These are phyloP conservation scores for Drosophila pallidifrons DNA, from an alignment of 1,140 invertebrate genomes.

Conservation along the genomic window DNA sequence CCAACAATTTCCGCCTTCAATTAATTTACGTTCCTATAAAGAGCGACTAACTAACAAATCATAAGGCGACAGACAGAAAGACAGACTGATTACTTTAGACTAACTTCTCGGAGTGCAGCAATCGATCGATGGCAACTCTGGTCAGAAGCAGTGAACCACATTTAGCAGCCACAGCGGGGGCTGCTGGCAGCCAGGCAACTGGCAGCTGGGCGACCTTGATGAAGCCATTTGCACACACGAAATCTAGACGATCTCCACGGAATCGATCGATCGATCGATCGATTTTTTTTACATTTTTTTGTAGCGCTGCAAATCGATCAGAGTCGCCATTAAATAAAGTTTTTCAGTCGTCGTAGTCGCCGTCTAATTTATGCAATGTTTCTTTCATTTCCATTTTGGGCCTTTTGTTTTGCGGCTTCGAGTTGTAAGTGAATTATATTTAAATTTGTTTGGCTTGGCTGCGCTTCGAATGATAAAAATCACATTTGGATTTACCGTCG, in stretches of 20 bases:
- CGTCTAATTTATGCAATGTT: conserved; percentile 74
- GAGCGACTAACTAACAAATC: conserved; percentile 49
- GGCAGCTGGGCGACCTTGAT: conserved; percentile 71
- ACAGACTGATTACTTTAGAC: background rate
- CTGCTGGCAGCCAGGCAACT: conserved; percentile 4
- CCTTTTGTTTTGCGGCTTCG: conserved; percentile 45
- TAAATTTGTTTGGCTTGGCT: conserved; percentile 64
- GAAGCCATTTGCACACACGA: conserved; percentile 46
- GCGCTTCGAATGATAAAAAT: conserved; percentile 70
- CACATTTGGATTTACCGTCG: conserved; percentile 48
- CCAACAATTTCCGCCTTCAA: conserved; percentile 67
- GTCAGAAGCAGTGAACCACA: conserved; percentile 38
- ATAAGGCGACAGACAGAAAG: conserved; percentile 26
- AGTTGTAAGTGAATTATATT: conserved; percentile 76
- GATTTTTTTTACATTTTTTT: too few species aligned
- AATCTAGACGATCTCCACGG: conserved; percentile 59
- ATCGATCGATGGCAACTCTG: conserved; percentile 7
- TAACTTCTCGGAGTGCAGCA: conserved; percentile 9
- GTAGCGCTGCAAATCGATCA: conserved; percentile 69
- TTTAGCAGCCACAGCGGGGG: conserved; percentile 45
- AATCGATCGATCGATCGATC: conserved; percentile 63
- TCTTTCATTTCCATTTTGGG: conserved; percentile 31
- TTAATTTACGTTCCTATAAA: conserved; percentile 46
- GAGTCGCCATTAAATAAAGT: conserved; percentile 64
- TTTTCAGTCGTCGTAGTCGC: conserved; percentile 53